Conservation (phyloP, 2,888 invertebrate species). For the Baronia brevicornis region DNA sequence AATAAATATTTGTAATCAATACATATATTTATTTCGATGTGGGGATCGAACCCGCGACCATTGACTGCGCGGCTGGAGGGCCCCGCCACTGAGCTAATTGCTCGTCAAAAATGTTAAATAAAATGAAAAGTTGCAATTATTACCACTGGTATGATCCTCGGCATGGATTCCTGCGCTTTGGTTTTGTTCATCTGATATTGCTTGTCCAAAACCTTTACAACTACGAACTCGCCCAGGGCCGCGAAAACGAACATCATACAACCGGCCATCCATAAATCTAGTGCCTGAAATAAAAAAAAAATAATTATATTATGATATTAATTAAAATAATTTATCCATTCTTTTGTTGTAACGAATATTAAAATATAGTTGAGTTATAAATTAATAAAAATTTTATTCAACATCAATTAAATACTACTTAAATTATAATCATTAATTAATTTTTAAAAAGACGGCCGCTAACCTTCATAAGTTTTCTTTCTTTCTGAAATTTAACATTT, state of each 20-base stretch:
- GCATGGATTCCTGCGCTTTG: constrained; percentile 73
- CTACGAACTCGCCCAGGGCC: constrained; percentile 87
- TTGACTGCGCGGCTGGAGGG: too few species aligned
- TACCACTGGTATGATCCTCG: constrained; percentile 70
- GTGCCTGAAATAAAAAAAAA: constrained; percentile 70
- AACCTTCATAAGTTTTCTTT: too few species aligned
- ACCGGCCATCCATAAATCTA: constrained; percentile 92
- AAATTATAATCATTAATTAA: too few species aligned
- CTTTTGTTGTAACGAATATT: too few species aligned
- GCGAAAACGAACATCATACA: constrained; percentile 92
- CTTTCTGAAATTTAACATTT: too few species aligned
- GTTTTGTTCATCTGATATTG: constrained; percentile 79
- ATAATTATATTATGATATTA: neutral
- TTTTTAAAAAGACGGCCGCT: too few species aligned
- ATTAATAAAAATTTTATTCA: neutral
- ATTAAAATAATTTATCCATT: too few species aligned
- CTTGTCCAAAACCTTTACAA: constrained; percentile 87
- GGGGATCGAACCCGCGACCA: too few species aligned
- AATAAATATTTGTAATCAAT: too few species aligned
- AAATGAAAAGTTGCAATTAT: constrained; percentile 17
- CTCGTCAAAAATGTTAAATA: too few species aligned
- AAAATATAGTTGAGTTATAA: neutral
- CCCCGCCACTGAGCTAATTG: too few species aligned
- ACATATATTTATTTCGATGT: too few species aligned
- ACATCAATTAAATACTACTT: neutral